Evolutionary conservation across 2,797 vertebrate species (phyloP).

Genomic region (Alosa sapidissima): DNA sequence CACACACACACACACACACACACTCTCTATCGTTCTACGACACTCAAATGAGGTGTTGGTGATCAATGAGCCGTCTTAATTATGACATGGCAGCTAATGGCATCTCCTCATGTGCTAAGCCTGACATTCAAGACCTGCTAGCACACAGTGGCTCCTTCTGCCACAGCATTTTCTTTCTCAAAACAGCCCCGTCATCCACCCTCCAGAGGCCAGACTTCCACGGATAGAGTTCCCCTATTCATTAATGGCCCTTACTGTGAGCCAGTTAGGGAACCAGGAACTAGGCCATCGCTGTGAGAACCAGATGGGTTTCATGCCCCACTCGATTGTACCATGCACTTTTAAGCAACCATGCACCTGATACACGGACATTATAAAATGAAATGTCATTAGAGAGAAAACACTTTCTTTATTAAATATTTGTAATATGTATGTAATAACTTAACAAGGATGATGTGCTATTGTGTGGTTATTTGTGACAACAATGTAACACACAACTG

Average conservation of each 20-base stretch:
- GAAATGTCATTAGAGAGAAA: not conserved
- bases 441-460: not conserved
- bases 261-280: not conserved
- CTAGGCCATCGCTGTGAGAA: not conserved
- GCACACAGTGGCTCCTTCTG: not conserved
- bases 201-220: not conserved
- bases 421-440: not conserved
- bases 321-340: not conserved
- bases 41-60: not conserved
- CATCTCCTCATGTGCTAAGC: not conserved
- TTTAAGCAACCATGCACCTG: not conserved
- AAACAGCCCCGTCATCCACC: not conserved
- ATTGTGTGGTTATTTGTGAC: not conserved
- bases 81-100: conserved; percentile 8
- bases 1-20: not conserved
- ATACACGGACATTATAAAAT: not conserved
- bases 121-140: not conserved
- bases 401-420: not conserved
- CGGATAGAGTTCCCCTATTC: not conserved
- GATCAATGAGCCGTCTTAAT: conserved; percentile 15
- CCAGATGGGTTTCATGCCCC: not conserved
- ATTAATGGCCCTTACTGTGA: not conserved
- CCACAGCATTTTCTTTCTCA: not conserved
- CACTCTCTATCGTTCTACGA: too few relatives aligned
- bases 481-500: not conserved